phyloP scores from a whole-genome alignment of 1,140 invertebrate species.

The Tetramorium simillimum region DNA sequence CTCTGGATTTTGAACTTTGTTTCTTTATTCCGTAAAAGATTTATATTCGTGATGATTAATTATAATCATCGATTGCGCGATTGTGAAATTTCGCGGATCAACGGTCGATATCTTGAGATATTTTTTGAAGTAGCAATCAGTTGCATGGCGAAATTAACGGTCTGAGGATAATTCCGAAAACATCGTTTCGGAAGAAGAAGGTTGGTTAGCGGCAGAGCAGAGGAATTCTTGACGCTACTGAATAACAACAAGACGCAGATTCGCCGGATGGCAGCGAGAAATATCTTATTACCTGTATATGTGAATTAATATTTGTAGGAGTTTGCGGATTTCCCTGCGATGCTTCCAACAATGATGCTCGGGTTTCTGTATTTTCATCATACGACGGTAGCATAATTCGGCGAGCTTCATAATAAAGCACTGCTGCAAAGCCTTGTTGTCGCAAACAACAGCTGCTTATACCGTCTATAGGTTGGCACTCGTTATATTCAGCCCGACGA shows the following conservation, averaged over 20 bases:
- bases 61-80: not conserved
- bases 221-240: not conserved
- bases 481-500: slow-evolving; percentile 38
- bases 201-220: not conserved
- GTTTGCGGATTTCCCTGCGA: not conserved
- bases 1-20: not conserved
- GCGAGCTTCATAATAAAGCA: slow-evolving; percentile 34
- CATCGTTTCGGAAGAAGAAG: not conserved
- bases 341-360: not conserved
- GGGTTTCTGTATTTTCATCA: slow-evolving; percentile 10
- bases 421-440: slow-evolving; percentile 20
- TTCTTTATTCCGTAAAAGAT: not conserved
- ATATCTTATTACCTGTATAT: not conserved
- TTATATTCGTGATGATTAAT: not conserved
- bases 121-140: not conserved
- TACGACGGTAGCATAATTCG: slow-evolving; percentile 36
- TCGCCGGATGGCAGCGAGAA: not conserved
- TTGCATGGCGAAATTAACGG: not conserved
- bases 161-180: not conserved
- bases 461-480: slow-evolving; percentile 22
- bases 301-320: slow-evolving; percentile 26
- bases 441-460: slow-evolving; percentile 40
- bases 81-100: not conserved
- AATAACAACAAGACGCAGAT: not conserved
- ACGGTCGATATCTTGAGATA: not conserved